These are phyloP conservation scores for Bombus pyrosoma DNA, from an alignment of 1,140 invertebrate genomes.

Conservation along the genomic window DNA sequence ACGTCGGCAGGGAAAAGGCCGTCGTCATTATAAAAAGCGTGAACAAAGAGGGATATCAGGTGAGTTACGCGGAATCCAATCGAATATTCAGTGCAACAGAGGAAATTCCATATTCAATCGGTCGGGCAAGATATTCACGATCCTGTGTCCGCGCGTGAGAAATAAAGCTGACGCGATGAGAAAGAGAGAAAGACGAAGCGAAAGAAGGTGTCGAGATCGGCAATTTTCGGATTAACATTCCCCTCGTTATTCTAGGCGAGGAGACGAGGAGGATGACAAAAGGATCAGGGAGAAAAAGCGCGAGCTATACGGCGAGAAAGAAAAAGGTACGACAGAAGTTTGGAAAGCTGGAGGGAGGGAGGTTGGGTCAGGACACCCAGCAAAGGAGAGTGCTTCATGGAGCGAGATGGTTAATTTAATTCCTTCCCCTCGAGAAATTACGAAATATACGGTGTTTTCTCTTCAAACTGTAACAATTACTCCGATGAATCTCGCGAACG, in stretches of 20 bases:
- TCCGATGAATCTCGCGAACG: no score
- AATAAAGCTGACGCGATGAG: conserved; percentile 5
- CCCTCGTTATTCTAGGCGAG: conserved; percentile 8
- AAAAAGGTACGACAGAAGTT: neutral
- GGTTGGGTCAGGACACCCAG: neutral
- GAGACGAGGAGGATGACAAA: conserved; percentile 1
- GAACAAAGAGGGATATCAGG: conserved; percentile 12
- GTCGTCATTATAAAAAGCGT: neutral
- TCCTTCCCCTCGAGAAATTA: neutral
- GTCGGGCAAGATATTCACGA: neutral
- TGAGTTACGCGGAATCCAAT: conserved; percentile 31
- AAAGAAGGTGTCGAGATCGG: conserved; percentile 33
- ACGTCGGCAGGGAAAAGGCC: neutral
- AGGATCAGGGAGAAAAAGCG: neutral
- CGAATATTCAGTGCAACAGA: conserved; percentile 29
- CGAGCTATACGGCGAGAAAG: no score
- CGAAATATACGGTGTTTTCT: conserved; percentile 10
- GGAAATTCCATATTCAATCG: conserved; percentile 19
- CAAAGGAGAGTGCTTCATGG: neutral
- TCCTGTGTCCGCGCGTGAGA: neutral
- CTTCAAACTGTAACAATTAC: neutral
- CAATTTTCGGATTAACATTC: conserved; percentile 48
- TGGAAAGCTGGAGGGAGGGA: neutral
- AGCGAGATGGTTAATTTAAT: conserved; percentile 25
- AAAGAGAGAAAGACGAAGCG: neutral